Conservation (phyloP, 2,113 vertebrate genomes). For the Chaetodon trifascialis region DNA sequence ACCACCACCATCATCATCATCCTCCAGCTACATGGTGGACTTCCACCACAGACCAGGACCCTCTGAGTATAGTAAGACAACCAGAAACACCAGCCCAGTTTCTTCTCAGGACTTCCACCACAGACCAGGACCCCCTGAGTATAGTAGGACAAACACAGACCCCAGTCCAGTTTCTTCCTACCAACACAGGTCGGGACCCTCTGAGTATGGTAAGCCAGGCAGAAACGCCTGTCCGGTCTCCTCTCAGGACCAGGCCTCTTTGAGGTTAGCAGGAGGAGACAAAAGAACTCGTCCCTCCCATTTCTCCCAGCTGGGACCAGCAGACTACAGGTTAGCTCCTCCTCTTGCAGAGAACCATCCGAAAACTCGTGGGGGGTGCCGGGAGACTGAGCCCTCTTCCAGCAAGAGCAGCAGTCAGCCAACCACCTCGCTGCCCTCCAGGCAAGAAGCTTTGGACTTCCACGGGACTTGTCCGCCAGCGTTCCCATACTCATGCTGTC, state of each 20-base stretch:
- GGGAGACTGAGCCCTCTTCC: background rate
- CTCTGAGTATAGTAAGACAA: conserved; percentile 29
- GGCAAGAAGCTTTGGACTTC: conserved; percentile 76
- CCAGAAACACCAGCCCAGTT: background rate
- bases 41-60: conserved; percentile 30
- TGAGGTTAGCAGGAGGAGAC: conserved; percentile 3
- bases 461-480: conserved; percentile 60
- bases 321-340: conserved; percentile 16
- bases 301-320: conserved; percentile 1
- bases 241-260: conserved; percentile 22
- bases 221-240: background rate
- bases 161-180: background rate
- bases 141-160: conserved; percentile 5
- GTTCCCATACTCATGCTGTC: conserved; percentile 79
- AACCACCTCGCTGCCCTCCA: conserved; percentile 22
- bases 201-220: conserved; percentile 29
- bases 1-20: background rate
- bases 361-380: background rate
- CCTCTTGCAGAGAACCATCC: background rate
- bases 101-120: background rate
- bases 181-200: conserved; percentile 30
- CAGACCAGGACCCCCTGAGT: background rate
- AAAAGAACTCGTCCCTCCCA: background rate
- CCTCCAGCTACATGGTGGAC: conserved; percentile 44
- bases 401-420: background rate